These are phyloP conservation scores for Eulemur mongoz DNA, from an alignment of 2,797 vertebrate genomes.

Conservation along the genomic window DNA sequence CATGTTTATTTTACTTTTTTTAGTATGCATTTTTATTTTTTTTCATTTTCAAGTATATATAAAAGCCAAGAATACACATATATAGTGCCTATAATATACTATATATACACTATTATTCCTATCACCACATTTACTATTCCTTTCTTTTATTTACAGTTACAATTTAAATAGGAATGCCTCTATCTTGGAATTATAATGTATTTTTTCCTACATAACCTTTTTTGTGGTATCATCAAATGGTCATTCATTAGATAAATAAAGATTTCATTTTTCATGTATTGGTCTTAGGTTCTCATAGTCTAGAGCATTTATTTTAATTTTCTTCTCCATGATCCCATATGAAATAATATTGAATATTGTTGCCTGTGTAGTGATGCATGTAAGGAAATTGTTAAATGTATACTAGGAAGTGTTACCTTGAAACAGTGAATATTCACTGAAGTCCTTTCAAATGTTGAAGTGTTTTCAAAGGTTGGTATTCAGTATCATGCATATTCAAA, in stretches of 20 bases:
- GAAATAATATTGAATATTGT: slow-evolving; percentile 9
- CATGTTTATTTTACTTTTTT: neutral
- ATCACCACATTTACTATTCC: neutral
- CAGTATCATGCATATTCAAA: slow-evolving; percentile 23
- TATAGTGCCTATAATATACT: neutral
- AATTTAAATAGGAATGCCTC: neutral
- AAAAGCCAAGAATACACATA: neutral
- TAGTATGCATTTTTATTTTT: no score
- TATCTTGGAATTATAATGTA: neutral
- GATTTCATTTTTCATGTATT: neutral
- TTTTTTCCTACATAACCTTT: neutral
- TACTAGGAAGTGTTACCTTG: neutral
- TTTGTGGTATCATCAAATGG: neutral
- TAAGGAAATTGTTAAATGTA: neutral
- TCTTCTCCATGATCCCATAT: neutral
- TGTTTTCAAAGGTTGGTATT: neutral
- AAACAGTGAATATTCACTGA: slow-evolving; percentile 36
- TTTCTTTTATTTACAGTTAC: neutral
- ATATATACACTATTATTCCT: neutral
- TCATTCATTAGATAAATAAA: neutral
- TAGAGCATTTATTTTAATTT: neutral
- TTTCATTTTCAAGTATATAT: neutral
- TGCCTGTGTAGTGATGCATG: neutral
- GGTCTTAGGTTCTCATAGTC: neutral
- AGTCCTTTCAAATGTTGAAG: neutral